phyloP scores from a whole-genome alignment of 1,140 invertebrate genomes.

The Drosophila bocqueti region DNA sequence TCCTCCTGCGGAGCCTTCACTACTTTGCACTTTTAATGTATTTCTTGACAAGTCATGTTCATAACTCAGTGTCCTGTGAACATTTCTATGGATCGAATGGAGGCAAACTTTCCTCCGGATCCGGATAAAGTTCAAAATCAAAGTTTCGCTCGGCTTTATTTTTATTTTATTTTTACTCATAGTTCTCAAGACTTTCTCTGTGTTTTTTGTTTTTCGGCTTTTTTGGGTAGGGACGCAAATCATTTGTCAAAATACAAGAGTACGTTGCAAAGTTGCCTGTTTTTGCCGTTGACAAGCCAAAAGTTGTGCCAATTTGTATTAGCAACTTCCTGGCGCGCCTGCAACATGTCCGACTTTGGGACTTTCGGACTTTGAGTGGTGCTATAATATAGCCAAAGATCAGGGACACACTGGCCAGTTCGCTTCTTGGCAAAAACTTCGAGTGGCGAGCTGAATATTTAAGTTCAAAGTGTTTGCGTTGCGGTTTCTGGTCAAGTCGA shows the following conservation, averaged over 20 bases:
- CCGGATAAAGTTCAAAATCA: constrained; percentile 72
- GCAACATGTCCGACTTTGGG: constrained; percentile 51
- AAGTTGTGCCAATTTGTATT: constrained; percentile 83
- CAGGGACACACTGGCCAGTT: constrained; percentile 34
- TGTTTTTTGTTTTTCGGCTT: constrained; percentile 58
- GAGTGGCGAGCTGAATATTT: constrained; percentile 44
- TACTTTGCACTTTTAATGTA: constrained; percentile 81
- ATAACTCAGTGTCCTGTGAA: constrained; percentile 81
- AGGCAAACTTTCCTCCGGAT: constrained; percentile 39
- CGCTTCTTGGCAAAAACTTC: constrained; percentile 28
- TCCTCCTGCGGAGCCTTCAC: constrained; percentile 36
- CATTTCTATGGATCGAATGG: constrained; percentile 47
- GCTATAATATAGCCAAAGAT: constrained; percentile 29
- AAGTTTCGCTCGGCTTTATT: constrained; percentile 73
- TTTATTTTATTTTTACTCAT: constrained; percentile 47
- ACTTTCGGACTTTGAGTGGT: constrained; percentile 42
- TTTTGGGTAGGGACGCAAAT: constrained; percentile 59
- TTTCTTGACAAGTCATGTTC: constrained; percentile 83
- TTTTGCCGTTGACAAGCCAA: constrained; percentile 82
- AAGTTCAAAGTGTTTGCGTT: constrained; percentile 30
- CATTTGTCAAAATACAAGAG: constrained; percentile 79
- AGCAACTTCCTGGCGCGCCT: constrained; percentile 66
- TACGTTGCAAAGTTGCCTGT: constrained; percentile 62
- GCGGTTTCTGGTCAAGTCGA: constrained; percentile 11
- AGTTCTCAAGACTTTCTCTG: constrained; percentile 21